Evolutionary conservation across 2,888 invertebrate species (phyloP).

Genomic region (Rhagophthalmus giganteus): DNA sequence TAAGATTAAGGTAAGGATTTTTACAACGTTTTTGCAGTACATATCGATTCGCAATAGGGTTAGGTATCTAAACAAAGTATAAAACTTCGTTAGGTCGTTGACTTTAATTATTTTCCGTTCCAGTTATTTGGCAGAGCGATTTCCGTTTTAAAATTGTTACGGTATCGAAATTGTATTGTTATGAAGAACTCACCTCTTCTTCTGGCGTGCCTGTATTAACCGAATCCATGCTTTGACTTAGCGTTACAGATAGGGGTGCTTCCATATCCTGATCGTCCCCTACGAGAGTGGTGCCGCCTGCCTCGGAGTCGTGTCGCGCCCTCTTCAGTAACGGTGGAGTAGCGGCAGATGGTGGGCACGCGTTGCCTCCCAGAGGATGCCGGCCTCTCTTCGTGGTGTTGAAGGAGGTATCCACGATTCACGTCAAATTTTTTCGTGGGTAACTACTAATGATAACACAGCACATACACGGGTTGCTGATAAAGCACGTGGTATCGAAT

Average conservation of each 20-base stretch:
- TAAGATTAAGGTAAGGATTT: not conserved
- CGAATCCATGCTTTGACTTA: conserved; percentile 97
- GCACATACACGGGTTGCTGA: conserved; percentile 24
- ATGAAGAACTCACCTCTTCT: conserved; percentile 77
- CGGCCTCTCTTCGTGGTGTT: conserved; percentile 56
- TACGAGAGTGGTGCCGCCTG: conserved; percentile 42
- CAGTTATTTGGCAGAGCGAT: conserved; percentile 16
- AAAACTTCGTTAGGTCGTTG: conserved; percentile 15
- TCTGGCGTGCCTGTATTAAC: conserved; percentile 94
- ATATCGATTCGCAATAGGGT: conserved; percentile 3
- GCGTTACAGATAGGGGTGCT: conserved; percentile 72
- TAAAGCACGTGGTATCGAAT: conserved; percentile 20
- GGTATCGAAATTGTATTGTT: conserved; percentile 4
- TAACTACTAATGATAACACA: conserved; percentile 26
- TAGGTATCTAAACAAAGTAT: conserved; percentile 11
- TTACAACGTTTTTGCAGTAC: not conserved
- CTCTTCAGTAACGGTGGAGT: conserved; percentile 54
- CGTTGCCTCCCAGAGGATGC: conserved; percentile 55
- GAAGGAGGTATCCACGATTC: conserved; percentile 56
- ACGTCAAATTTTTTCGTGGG: conserved; percentile 40
- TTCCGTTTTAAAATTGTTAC: conserved; percentile 7
- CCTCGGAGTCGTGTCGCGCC: conserved; percentile 53
- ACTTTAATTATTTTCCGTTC: conserved; percentile 26
- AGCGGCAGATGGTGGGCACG: conserved; percentile 52
- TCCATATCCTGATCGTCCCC: conserved; percentile 61